phyloP scores from a whole-genome alignment of 2,797 vertebrate species.

The Channa striata region DNA sequence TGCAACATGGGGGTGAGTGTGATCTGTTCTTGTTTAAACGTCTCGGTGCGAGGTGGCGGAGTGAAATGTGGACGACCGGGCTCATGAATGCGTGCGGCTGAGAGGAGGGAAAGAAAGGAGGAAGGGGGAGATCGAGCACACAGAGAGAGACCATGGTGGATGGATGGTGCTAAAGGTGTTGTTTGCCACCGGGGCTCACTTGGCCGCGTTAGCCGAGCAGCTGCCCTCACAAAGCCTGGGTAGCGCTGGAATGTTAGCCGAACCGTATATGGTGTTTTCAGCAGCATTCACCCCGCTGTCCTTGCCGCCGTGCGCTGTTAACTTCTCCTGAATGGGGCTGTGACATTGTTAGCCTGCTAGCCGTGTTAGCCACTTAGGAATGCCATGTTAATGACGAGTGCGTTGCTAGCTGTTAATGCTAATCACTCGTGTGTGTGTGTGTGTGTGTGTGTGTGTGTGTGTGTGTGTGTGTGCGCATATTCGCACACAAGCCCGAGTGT shows the following conservation, averaged over 20 bases:
- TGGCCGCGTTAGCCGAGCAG: conserved; percentile 39
- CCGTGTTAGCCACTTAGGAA: conserved; percentile 55
- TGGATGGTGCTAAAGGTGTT: conserved; percentile 54
- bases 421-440: conserved; percentile 19
- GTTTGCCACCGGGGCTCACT: conserved; percentile 26
- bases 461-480: not conserved
- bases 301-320: conserved; percentile 2
- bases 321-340: conserved; percentile 33
- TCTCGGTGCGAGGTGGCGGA: conserved; percentile 13
- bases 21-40: conserved; percentile 25
- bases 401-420: conserved; percentile 46
- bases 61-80: conserved; percentile 45
- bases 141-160: conserved; percentile 56
- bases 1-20: conserved; percentile 86
- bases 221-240: conserved; percentile 5
- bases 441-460: not conserved
- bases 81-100: conserved; percentile 32
- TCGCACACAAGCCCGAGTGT: not conserved
- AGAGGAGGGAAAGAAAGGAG: conserved; percentile 25
- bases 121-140: conserved; percentile 13
- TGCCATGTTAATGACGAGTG: conserved; percentile 37
- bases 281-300: conserved; percentile 16
- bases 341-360: conserved; percentile 69
- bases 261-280: not conserved
- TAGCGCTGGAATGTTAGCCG: conserved; percentile 14